Evolutionary conservation across 2,797 vertebrate genomes (phyloP).

Genomic region (Coilia nasus): DNA sequence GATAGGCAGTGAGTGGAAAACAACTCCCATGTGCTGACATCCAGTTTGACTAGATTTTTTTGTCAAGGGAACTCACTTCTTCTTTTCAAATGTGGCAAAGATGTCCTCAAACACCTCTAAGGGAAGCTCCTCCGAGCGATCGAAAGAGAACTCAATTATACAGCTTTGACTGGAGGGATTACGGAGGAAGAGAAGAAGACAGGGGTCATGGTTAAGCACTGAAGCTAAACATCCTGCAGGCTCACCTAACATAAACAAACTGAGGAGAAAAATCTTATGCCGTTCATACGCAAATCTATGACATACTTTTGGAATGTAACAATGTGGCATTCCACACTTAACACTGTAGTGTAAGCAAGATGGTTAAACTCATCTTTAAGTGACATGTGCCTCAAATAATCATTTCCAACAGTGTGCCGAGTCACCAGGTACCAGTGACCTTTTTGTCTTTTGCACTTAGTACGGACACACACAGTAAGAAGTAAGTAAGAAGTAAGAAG

Average conservation of each 20-base stretch:
- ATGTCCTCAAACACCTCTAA: constrained; percentile 91
- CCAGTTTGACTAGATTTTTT: not conserved
- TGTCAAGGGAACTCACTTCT: constrained; percentile 81
- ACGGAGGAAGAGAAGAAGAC: not conserved
- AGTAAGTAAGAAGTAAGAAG: no score
- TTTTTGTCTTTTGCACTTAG: no score
- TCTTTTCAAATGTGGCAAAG: constrained; percentile 86
- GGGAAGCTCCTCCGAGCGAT: constrained; percentile 87
- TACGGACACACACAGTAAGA: no score
- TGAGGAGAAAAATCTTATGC: not conserved
- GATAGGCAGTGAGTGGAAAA: not conserved
- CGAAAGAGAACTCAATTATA: constrained; percentile 93
- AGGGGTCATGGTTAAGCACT: not conserved
- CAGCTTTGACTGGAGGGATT: constrained; percentile 72
- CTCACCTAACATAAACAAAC: not conserved
- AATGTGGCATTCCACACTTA: not conserved
- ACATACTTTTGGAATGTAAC: not conserved
- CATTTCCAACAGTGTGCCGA: not conserved
- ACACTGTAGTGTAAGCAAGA: not conserved
- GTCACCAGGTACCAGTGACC: no score
- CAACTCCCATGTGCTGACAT: not conserved
- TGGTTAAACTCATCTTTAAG: not conserved
- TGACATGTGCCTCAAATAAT: not conserved
- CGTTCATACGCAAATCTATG: not conserved
- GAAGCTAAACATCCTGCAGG: not conserved